These are phyloP conservation scores for Ostrea edulis DNA, from an alignment of 1,140 invertebrate species.

Conservation along the genomic window DNA sequence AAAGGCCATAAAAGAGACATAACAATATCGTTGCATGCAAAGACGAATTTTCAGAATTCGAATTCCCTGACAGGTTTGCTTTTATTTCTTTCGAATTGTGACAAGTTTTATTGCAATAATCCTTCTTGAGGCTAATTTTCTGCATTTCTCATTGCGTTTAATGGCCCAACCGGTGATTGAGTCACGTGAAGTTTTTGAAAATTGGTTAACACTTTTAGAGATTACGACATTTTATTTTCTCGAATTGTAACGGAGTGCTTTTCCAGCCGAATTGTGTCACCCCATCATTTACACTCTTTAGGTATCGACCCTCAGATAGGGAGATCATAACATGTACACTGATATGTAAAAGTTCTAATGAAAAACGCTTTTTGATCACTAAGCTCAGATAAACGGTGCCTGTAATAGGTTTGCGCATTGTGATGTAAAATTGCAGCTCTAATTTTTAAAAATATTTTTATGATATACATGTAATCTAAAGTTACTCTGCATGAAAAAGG, in stretches of 20 bases:
- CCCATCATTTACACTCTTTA: too few relatives aligned
- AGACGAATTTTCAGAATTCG: constrained; percentile 19
- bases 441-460: too few relatives aligned
- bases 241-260: neutral
- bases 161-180: constrained; percentile 22
- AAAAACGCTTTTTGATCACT: too few relatives aligned
- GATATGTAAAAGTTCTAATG: too few relatives aligned
- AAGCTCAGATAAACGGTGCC: too few relatives aligned
- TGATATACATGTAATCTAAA: too few relatives aligned
- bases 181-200: constrained; percentile 15
- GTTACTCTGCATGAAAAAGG: too few relatives aligned
- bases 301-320: too few relatives aligned
- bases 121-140: constrained; percentile 1
- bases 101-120: constrained; percentile 34
- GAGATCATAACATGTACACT: too few relatives aligned
- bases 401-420: too few relatives aligned
- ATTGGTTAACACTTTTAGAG: constrained; percentile 7
- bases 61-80: constrained; percentile 5
- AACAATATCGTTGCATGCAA: neutral
- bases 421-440: too few relatives aligned
- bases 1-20: constrained; percentile 12
- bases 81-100: constrained; percentile 7
- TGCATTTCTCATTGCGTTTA: constrained; percentile 27
- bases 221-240: constrained; percentile 22
- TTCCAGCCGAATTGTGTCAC: neutral